A percentile compares a stretch with the other conserved stretches of the same genome.
These are phyloP conservation scores for Subanguina moxae DNA, from an alignment of 1,140 invertebrate species.

Conservation along the genomic window DNA sequence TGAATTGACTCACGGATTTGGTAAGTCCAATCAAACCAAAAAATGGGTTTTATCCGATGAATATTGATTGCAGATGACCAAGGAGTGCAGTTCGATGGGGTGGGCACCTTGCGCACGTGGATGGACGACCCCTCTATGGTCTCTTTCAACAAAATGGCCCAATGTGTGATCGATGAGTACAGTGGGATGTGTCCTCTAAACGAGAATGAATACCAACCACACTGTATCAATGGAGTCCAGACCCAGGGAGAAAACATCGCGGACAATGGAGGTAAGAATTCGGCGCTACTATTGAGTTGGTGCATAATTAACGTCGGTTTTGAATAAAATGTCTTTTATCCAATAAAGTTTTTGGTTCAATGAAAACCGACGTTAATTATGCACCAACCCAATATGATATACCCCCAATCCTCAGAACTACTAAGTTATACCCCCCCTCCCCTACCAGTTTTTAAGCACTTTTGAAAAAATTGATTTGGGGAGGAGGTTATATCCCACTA, in stretches of 20 bases:
- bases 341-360: too few relatives aligned
- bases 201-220: slow-evolving; percentile 1
- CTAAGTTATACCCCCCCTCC: too few relatives aligned
- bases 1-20: slow-evolving; percentile 64
- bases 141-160: slow-evolving; percentile 43
- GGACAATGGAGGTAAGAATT: slow-evolving; percentile 61
- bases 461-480: too few relatives aligned
- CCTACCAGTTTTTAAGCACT: too few relatives aligned
- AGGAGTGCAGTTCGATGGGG: slow-evolving; percentile 1
- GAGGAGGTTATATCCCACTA: too few relatives aligned
- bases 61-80: neutral
- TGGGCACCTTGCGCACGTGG: slow-evolving; percentile 40
- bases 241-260: slow-evolving; percentile 63
- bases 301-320: too few relatives aligned
- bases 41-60: neutral
- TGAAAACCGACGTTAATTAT: too few relatives aligned
- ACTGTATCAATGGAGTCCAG: slow-evolving; percentile 59
- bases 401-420: too few relatives aligned
- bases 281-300: too few relatives aligned
- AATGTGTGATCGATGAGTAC: slow-evolving; percentile 51
- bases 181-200: slow-evolving; percentile 37
- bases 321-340: too few relatives aligned
- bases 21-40: neutral
- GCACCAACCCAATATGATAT: too few relatives aligned
- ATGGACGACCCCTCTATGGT: slow-evolving; percentile 33